phyloP scores from a whole-genome alignment of 2,888 invertebrate species.

The Leptinotarsa tumamoca region DNA sequence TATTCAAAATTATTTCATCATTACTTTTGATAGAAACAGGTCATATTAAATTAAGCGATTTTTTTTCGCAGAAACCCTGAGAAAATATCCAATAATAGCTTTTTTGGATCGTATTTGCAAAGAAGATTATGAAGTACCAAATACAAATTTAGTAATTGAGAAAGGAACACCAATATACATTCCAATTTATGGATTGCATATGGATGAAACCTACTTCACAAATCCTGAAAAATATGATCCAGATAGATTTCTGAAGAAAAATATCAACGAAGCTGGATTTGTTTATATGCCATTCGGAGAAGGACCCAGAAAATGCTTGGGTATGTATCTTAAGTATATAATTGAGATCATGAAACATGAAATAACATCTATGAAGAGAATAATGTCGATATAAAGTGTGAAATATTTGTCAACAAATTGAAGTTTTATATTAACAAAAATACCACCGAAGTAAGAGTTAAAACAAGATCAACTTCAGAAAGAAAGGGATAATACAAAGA shows the following conservation, averaged over 20 bases:
- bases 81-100: slow-evolving; percentile 37
- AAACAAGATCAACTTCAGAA: no score
- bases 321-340: slow-evolving; percentile 39
- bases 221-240: slow-evolving; percentile 55
- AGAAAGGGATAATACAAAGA: no score
- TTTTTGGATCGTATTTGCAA: slow-evolving; percentile 47
- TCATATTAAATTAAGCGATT: neutral
- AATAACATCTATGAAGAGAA: no score
- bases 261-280: slow-evolving; percentile 46
- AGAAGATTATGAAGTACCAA: slow-evolving; percentile 55
- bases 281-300: slow-evolving; percentile 56
- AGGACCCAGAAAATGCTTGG: slow-evolving; percentile 57
- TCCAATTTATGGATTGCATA: slow-evolving; percentile 31
- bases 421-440: no score
- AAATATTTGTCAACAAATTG: no score
- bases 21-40: no score
- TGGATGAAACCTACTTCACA: slow-evolving; percentile 36
- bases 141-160: slow-evolving; percentile 54
- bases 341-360: no score
- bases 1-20: no score
- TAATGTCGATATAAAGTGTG: no score
- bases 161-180: slow-evolving; percentile 33
- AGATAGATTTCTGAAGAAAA: slow-evolving; percentile 52
- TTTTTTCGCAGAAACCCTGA: slow-evolving; percentile 37
- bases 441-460: no score